Evolutionary conservation across 2,113 vertebrate species (phyloP), one percentile per base, ranked within the genome.

Genomic region (Mobula hypostoma): DNA sequence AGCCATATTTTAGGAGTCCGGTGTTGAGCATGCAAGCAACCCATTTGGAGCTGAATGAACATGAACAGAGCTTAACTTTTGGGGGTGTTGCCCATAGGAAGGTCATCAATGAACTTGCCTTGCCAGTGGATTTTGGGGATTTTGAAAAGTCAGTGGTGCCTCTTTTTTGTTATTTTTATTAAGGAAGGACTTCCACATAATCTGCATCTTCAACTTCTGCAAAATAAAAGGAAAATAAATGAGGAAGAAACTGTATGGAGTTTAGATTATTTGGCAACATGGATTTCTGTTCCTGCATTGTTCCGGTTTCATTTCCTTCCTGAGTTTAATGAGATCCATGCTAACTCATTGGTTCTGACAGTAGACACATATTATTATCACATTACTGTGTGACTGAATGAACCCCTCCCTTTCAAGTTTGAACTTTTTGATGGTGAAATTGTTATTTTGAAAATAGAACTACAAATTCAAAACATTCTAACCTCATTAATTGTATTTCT

Each of bases 161-260:
- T 92, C 90, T 70, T 92, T 66, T 40, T 72, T 21, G 68, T 19
- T 15, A 92, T 92, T 92, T 92, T 92, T 66, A 92, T 9, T 19
- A 12, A 72, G n/a, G 66, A 32, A 92, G 32, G 17, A 92, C 90
- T 48, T 92, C 36, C 0, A 92, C 90, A 24, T 92, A 92, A 27
- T 92, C 90, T 70, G 17, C 0, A 11, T 72, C 90, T 27, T 14
- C 21, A 92, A 74, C 36, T 27, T 92, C 90, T 92, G 68, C 32
- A 72, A 92, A 36, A 92, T 70, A 92, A 72, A 92, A 92, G 7
- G 70, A 0, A 92, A 70, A 32, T 68, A 66, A 87, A 87, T n/a
- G n/a, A n/a, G n/a, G n/a, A n/a, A n/a, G n/a, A n/a, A 87, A 11
- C 48, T 1, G 48, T 48, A 48, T 2, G 7, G 17, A 7, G 15